Base-by-base conservation (phyloP, 2,797 vertebrate species). In the Platalea minor region DNA sequence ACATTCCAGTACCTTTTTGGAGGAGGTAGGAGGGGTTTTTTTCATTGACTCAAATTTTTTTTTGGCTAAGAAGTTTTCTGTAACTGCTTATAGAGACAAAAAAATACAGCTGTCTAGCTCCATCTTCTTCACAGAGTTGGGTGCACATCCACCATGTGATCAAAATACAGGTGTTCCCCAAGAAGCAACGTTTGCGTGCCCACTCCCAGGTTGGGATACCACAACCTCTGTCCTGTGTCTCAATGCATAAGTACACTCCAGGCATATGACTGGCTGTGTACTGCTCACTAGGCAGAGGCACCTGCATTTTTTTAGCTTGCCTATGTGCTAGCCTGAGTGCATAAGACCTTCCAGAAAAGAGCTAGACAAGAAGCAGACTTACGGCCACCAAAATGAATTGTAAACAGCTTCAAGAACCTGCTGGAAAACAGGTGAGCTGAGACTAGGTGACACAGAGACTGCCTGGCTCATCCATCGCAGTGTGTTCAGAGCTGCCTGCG, bases 251-350 rank as follows among this genome's bases (percentile, higher is more conserved):
- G 25, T 37, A n/a, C 16, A 37, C 12, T 51, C 39, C 50, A 64
- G 53, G 35, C 17, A 41, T n/a, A 35, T 4, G 10, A 11, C 17
- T 72, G 74, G 25, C 26, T 88, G 19, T 21, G 56, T 63, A 28
- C 29, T 1, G 4, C 19, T 80, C 50, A 43, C 5, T 28, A 59
- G 35, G 39, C 17, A 88, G 81, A 82, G 54, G 21, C 12, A 77
- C 2, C 16, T 45, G 26, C 31, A 29, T 8, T 65, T 73, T 88
- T 80, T 24, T 5, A 69, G 24, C 28, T 60, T 68, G 19, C 24
- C 23, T 28, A 4, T 25, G 41, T 29, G 13, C 39, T n/a, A n/a
- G 14, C 6, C 0, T 28, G 43, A 63, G 20, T 7, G 12, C 0
- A 0, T 31, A 73, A 94, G 26, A 57, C 37, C 21, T 63, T 75